Conservation (phyloP, 2,113 vertebrate species). For the Vicugna pacos region DNA sequence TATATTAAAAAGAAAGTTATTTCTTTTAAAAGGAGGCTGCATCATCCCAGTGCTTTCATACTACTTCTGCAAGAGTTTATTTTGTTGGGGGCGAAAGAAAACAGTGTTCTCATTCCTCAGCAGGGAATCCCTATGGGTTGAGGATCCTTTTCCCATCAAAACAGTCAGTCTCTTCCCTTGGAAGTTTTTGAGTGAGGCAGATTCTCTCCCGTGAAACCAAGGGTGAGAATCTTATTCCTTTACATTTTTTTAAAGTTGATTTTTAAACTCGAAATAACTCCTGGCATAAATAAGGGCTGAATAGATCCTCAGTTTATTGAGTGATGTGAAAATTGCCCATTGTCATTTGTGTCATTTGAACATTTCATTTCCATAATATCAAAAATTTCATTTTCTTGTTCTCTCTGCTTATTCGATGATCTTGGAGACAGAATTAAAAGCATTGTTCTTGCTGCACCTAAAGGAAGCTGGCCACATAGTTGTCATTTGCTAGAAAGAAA, state of each 20-base stretch:
- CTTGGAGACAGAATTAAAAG: conserved; percentile 64
- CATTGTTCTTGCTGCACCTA: conserved; percentile 57
- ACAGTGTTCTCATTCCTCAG: not conserved
- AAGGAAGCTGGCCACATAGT: conserved; percentile 37
- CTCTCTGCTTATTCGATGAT: conserved; percentile 36
- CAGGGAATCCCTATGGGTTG: not conserved
- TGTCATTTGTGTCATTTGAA: conserved; percentile 64
- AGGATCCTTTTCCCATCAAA: not conserved
- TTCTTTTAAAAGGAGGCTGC: not conserved
- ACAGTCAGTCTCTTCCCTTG: not conserved
- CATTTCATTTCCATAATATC: conserved; percentile 68
- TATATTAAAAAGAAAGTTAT: conserved; percentile 37
- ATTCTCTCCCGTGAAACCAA: conserved; percentile 9
- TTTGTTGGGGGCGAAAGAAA: not conserved
- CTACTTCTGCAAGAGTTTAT: not conserved
- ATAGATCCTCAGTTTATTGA: conserved; percentile 66
- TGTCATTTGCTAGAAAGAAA: conserved; percentile 51
- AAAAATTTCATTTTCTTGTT: conserved; percentile 69
- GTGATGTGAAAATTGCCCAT: conserved; percentile 72
- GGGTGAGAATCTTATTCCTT: conserved; percentile 6
- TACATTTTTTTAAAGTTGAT: not conserved
- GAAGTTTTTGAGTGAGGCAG: not conserved
- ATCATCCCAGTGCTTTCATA: not conserved
- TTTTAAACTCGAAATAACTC: conserved; percentile 61
- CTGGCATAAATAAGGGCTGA: conserved; percentile 55